Evolutionary conservation across 2,113 vertebrate species (phyloP).

Genomic region (Perca fluviatilis): DNA sequence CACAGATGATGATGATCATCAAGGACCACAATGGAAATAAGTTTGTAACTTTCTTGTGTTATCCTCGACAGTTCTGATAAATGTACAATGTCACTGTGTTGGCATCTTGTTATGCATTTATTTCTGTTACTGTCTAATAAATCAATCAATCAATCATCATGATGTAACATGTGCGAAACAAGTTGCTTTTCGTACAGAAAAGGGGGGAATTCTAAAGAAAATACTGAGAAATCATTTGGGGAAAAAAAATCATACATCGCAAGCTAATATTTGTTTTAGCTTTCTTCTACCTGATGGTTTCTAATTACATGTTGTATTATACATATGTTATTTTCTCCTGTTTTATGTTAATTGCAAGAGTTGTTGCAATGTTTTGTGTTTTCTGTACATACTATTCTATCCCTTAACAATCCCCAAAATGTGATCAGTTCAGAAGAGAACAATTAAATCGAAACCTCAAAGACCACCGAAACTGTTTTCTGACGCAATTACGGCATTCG

Average conservation of each 20-base stretch:
- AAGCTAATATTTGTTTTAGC: no score
- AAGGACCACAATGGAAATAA: no score
- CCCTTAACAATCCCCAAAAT: not conserved
- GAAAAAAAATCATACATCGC: not conserved
- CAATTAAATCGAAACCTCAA: not conserved
- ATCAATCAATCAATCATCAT: no score
- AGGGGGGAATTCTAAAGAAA: not conserved
- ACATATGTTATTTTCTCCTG: not conserved
- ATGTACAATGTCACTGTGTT: no score
- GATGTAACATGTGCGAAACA: constrained; percentile 5
- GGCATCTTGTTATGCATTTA: no score
- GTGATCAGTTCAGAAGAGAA: not conserved
- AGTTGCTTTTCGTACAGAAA: not conserved
- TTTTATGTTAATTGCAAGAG: not conserved
- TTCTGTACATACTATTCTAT: no score
- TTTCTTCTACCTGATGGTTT: not conserved
- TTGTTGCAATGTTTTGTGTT: not conserved
- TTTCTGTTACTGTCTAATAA: no score
- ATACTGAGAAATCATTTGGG: not conserved
- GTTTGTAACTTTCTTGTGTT: no score
- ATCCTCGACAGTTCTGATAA: no score
- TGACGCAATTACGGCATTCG: constrained; percentile 15
- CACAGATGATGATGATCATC: constrained; percentile 33
- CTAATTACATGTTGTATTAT: not conserved
- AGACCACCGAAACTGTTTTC: constrained; percentile 31